These are phyloP conservation scores for Proctacanthus coquilletti DNA, from an alignment of 1,140 invertebrate species.

Conservation along the genomic window DNA sequence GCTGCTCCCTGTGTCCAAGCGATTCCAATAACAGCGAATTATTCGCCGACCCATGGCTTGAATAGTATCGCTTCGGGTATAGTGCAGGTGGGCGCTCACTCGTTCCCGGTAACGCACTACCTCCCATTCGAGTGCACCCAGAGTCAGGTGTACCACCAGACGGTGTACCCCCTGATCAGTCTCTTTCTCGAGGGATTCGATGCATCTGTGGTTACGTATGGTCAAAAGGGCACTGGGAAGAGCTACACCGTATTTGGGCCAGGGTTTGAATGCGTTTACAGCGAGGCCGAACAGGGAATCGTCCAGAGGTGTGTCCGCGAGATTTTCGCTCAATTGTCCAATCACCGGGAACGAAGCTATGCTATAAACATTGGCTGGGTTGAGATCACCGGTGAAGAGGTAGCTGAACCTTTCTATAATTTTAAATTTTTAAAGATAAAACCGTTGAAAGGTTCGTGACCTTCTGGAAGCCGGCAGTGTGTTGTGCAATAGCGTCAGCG, in stretches of 20 bases:
- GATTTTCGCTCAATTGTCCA: conserved; percentile 48
- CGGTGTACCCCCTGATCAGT: conserved; percentile 37
- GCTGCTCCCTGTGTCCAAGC: conserved; percentile 36
- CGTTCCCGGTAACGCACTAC: conserved; percentile 29
- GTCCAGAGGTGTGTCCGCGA: conserved; percentile 57
- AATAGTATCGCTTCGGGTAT: conserved; percentile 18
- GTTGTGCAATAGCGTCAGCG: conserved; percentile 34
- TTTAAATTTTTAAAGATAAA: neutral
- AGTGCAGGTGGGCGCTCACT: conserved; percentile 23
- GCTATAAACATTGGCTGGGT: conserved; percentile 47
- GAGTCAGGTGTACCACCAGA: conserved; percentile 30
- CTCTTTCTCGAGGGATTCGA: conserved; percentile 52
- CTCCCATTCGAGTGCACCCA: conserved; percentile 30
- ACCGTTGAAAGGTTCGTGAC: conserved; percentile 29
- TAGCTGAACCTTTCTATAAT: conserved; percentile 4
- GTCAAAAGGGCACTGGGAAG: conserved; percentile 61
- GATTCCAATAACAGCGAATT: conserved; percentile 30
- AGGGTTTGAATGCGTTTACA: conserved; percentile 46
- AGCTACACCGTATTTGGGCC: conserved; percentile 63
- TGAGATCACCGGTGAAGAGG: conserved; percentile 39
- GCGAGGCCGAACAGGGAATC: conserved; percentile 57
- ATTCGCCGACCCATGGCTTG: conserved; percentile 1
- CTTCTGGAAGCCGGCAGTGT: conserved; percentile 37
- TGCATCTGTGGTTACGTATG: conserved; percentile 60
- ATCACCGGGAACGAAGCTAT: conserved; percentile 39